These are phyloP conservation scores for Marronus borbonicus DNA, from an alignment of 2,888 invertebrate genomes.

Conservation along the genomic window DNA sequence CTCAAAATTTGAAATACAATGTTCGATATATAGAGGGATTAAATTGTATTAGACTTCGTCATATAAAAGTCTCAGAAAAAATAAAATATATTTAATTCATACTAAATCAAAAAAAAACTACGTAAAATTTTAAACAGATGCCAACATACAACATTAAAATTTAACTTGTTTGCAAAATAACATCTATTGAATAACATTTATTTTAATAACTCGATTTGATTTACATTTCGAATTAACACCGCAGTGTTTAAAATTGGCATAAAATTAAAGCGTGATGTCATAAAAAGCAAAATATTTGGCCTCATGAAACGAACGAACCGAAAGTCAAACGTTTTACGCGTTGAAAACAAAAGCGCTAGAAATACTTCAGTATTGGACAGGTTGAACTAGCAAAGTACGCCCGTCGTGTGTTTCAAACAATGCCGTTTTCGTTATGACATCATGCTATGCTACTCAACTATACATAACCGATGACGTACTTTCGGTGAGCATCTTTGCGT, in stretches of 20 bases:
- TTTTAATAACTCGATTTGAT: conserved; percentile 19
- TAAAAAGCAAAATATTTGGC: conserved; percentile 37
- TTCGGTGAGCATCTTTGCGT: not conserved
- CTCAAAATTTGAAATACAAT: no score
- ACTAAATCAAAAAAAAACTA: not conserved
- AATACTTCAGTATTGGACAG: conserved; percentile 23
- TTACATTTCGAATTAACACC: conserved; percentile 34
- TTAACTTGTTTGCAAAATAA: not conserved
- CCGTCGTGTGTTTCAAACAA: conserved; percentile 9
- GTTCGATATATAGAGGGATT: no score
- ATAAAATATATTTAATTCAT: no score
- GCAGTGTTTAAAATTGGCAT: conserved; percentile 32
- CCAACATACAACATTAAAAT: not conserved
- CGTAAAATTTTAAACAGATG: not conserved
- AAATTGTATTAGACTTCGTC: no score
- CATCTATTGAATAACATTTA: conserved; percentile 16
- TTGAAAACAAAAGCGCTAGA: conserved; percentile 25
- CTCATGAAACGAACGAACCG: conserved; percentile 32
- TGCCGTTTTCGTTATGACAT: conserved; percentile 22
- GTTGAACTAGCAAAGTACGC: not conserved
- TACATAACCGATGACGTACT: conserved; percentile 28
- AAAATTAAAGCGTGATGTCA: conserved; percentile 36
- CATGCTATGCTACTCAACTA: conserved; percentile 1
- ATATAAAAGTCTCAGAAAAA: no score
- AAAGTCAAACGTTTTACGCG: not conserved